Conservation (phyloP, 2,797 vertebrate genomes). For the Sparidentex hasta region DNA sequence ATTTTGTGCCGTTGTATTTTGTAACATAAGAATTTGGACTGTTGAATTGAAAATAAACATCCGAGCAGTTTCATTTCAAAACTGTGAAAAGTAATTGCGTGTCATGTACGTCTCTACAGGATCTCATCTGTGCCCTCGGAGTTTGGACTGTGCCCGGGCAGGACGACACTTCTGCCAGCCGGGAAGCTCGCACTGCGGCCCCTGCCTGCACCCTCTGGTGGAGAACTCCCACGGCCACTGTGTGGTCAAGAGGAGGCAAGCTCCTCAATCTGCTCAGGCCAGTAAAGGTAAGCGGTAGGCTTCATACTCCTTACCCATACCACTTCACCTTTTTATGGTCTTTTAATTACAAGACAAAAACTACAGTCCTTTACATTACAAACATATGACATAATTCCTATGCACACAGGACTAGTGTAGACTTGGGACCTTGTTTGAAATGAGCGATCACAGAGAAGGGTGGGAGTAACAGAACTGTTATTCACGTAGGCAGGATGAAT, state of each 20-base stretch:
- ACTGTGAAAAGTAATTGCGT: neutral
- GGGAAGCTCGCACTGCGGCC: constrained; percentile 86
- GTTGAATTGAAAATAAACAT: too few relatives aligned
- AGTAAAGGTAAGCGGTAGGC: constrained; percentile 33
- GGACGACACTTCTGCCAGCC: constrained; percentile 87
- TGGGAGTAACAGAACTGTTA: too few relatives aligned
- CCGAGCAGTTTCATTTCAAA: too few relatives aligned
- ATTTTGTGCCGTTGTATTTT: too few relatives aligned
- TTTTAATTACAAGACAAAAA: neutral
- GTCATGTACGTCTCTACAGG: constrained; percentile 48
- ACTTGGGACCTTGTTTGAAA: too few relatives aligned
- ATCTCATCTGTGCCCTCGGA: constrained; percentile 85
- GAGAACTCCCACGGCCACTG: constrained; percentile 87
- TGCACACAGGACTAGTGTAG: too few relatives aligned
- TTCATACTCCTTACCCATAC: neutral
- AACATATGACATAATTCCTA: neutral
- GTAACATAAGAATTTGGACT: too few relatives aligned
- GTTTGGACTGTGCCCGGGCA: constrained; percentile 89
- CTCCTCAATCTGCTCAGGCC: constrained; percentile 64
- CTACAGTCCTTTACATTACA: neutral
- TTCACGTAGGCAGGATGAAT: neutral
- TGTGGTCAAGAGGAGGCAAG: constrained; percentile 72
- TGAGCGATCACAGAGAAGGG: too few relatives aligned
- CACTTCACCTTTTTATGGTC: neutral
- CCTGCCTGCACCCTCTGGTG: constrained; percentile 87